Conservation (phyloP, 1,140 invertebrate genomes). For the Stegodyphus mimosarum region DNA sequence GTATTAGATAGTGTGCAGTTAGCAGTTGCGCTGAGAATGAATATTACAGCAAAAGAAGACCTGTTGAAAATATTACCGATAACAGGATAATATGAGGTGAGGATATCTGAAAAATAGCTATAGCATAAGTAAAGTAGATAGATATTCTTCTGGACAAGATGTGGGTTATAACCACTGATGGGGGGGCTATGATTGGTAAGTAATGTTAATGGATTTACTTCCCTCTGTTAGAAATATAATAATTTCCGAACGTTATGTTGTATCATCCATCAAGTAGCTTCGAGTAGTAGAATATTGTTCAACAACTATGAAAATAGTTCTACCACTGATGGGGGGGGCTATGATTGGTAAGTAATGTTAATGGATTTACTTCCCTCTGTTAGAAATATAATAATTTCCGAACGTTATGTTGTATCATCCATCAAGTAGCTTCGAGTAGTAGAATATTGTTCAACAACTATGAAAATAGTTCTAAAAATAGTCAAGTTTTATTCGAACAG, state of each 20-base stretch:
- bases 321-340: background rate
- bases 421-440: background rate
- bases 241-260: background rate
- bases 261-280: background rate
- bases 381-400: background rate
- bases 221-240: background rate
- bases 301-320: too few species aligned
- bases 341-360: background rate
- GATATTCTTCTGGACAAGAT: background rate
- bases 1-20: conserved; percentile 2
- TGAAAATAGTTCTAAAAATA: too few species aligned
- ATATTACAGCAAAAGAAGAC: background rate
- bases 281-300: too few species aligned
- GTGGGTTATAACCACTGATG: background rate
- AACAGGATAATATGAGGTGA: conserved; percentile 4
- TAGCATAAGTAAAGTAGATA: background rate
- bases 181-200: background rate
- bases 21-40: conserved; percentile 16
- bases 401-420: background rate
- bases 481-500: too few species aligned
- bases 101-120: background rate
- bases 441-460: too few species aligned
- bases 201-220: background rate
- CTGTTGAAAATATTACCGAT: conserved; percentile 7
- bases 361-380: conserved; percentile 3